Base-by-base conservation (phyloP, 1,140 invertebrate species). In the Chrysopa pallens region DNA sequence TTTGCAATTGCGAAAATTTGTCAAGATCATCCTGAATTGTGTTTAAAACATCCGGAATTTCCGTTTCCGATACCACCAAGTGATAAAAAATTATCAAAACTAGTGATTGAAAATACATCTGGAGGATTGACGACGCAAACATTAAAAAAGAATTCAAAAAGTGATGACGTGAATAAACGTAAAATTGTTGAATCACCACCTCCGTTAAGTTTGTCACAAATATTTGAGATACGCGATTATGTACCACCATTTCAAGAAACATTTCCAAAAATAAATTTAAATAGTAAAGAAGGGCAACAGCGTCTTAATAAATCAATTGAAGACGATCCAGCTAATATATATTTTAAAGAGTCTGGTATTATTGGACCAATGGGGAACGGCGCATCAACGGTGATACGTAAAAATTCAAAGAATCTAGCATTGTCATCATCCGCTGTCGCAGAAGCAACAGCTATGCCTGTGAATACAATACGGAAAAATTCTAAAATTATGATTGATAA, bases 291-390 rank as follows among this genome's bases (percentile, higher is more conserved):
- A n/a, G n/a, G n/a, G n/a, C n/a, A n/a, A n/a, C n/a, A n/a, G n/a
- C n/a, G 17, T 23, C 17, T 23, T 3, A 23, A 5, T 23, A 23
- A 23, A 5, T 23, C 17, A 23, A n/a, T n/a, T n/a, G 17, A 23
- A 23, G 48, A 52, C 15, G 55, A 58, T 27, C 37, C 44, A 8
- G 51, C 53, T n/a, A 43, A 53, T 17, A 57, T 58, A 42, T 58
- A 57, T 35, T 42, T 59, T 1, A 49, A 55, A 40, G 58, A 61
- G 17, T 59, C 57, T 23, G 56, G 53, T 11, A 51, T 57, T 14
- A 49, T 58, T 45, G 48, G 46, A 13, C 53, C 54, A 29, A 62
- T 62, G 60, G 59, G 59, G n/a, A 59, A 59, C 53, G 59, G 54
- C 6, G 47, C 55, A 1, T 37, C 48, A 7, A 45, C 48, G 4